Conservation (phyloP, 2,797 vertebrate species). For the Gymnoscopelus braueri region DNA sequence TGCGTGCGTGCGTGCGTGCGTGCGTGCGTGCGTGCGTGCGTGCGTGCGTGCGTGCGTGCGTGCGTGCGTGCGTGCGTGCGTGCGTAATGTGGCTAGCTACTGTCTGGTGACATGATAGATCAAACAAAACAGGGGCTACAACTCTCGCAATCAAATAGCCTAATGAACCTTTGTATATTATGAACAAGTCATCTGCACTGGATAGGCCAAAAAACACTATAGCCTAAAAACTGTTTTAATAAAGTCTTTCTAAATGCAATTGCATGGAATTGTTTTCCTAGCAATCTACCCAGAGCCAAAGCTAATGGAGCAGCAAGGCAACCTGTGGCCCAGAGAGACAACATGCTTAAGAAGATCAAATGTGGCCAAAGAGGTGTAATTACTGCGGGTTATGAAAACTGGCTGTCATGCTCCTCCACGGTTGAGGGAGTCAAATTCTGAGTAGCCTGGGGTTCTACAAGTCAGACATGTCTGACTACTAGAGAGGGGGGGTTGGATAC, state of each 20-base stretch:
- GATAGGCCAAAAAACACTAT: not conserved
- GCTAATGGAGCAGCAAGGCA: constrained; percentile 31
- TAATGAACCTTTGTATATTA: too few relatives aligned
- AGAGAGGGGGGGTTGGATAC: constrained; percentile 35
- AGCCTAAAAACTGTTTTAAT: not conserved
- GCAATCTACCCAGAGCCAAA: constrained; percentile 33
- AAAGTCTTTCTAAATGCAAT: constrained; percentile 19
- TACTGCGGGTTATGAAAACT: constrained; percentile 58
- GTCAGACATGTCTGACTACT: constrained; percentile 52
- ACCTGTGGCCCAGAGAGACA: constrained; percentile 43
- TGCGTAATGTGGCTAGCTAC: not conserved
- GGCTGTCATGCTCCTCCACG: constrained; percentile 47
- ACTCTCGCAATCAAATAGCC: too few relatives aligned
- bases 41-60: too few relatives aligned
- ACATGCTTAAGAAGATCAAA: constrained; percentile 56
- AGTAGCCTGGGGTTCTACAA: constrained; percentile 55
- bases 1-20: constrained; percentile 5
- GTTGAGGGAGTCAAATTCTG: constrained; percentile 44
- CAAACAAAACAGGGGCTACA: too few relatives aligned
- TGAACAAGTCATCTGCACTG: too few relatives aligned
- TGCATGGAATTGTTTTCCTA: too few relatives aligned
- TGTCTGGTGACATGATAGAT: not conserved
- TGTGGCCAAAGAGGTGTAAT: constrained; percentile 59
- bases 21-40: too few relatives aligned
- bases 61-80: not conserved